phyloP scores from a whole-genome alignment of 2,888 invertebrate species.

The Ochropleura leucogaster region DNA sequence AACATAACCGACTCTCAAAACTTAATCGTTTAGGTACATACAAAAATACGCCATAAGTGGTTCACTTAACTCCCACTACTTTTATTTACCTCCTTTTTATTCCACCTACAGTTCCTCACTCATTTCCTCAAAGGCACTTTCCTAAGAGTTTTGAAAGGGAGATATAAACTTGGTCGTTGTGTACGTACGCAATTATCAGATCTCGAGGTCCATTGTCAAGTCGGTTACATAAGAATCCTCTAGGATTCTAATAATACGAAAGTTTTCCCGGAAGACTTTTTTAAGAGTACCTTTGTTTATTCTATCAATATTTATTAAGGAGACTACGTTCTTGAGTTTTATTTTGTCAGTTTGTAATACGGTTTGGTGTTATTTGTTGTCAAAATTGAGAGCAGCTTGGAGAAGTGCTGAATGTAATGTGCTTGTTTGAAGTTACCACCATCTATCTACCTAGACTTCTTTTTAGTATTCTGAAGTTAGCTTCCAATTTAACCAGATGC shows the following conservation, averaged over 20 bases:
- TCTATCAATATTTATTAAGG: conserved; percentile 49
- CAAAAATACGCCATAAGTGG: not conserved
- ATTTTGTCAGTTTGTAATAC: not conserved
- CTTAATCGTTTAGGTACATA: not conserved
- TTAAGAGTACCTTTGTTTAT: conserved; percentile 47
- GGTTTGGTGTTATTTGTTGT: not conserved
- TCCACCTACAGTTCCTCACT: conserved; percentile 37
- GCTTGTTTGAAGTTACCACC: not conserved
- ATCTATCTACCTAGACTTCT: not conserved
- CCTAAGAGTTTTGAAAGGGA: conserved; percentile 46
- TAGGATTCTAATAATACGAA: conserved; percentile 54
- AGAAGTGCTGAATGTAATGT: not conserved
- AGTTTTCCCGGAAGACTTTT: conserved; percentile 41
- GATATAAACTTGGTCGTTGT: conserved; percentile 63
- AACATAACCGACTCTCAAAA: no score
- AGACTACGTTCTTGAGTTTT: conserved; percentile 8
- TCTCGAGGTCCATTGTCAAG: conserved; percentile 58
- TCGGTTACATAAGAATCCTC: conserved; percentile 52
- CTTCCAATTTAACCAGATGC: not conserved
- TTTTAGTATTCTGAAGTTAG: not conserved
- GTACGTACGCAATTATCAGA: conserved; percentile 68
- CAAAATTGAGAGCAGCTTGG: not conserved
- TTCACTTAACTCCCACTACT: conserved; percentile 8
- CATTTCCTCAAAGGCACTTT: conserved; percentile 33
- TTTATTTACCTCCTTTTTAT: conserved; percentile 14